phyloP scores from a whole-genome alignment of 1,140 invertebrate genomes.

The Camponotus vicinus region DNA sequence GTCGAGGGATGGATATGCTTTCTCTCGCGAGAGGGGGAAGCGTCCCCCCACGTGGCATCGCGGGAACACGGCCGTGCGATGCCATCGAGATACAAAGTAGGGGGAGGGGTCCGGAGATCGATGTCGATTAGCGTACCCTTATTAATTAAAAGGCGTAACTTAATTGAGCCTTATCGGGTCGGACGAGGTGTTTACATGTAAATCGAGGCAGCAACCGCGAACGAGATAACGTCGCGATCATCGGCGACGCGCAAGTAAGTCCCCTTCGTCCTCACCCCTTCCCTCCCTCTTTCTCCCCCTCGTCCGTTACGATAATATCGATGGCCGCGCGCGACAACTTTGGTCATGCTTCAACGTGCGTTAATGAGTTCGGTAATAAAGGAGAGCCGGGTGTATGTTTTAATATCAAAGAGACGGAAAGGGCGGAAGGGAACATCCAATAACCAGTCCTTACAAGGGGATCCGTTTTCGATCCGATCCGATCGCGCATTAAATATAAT shows the following conservation, averaged over 20 bases:
- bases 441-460: slow-evolving; percentile 14
- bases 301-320: slow-evolving; percentile 60
- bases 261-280: not conserved
- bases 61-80: not conserved
- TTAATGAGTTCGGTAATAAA: slow-evolving; percentile 41
- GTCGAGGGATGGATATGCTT: not conserved
- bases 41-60: too few species aligned
- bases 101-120: not conserved
- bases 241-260: slow-evolving; percentile 61
- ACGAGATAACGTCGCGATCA: slow-evolving; percentile 56
- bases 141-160: slow-evolving; percentile 80
- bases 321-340: slow-evolving; percentile 27
- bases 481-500: not conserved
- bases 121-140: slow-evolving; percentile 49
- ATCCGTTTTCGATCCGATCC: slow-evolving; percentile 29
- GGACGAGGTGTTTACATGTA: slow-evolving; percentile 79
- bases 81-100: not conserved
- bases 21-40: not conserved
- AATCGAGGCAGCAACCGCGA: slow-evolving; percentile 71
- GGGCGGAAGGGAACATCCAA: slow-evolving; percentile 24
- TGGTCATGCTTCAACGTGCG: slow-evolving; percentile 16
- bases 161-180: slow-evolving; percentile 78
- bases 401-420: slow-evolving; percentile 4
- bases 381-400: not conserved
- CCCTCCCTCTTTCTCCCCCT: not conserved